Evolutionary conservation across 2,797 vertebrate species (phyloP).

Genomic region (Uromys caudimaculatus): DNA sequence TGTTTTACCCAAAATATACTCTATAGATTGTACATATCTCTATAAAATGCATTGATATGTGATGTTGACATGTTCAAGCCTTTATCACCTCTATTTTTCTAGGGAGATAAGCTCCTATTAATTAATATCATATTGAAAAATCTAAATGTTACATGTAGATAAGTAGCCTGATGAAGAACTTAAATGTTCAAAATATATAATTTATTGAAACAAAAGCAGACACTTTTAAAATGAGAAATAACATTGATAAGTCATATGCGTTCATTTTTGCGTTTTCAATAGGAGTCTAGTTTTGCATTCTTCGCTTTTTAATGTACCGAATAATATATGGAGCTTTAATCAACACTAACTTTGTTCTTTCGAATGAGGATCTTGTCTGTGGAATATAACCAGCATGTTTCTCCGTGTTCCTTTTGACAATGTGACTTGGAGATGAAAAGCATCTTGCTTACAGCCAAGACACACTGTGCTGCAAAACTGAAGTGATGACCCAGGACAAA

Average conservation of each 20-base stretch:
- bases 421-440: background rate
- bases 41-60: background rate
- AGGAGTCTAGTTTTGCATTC: background rate
- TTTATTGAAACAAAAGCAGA: background rate
- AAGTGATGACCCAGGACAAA: background rate
- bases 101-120: background rate
- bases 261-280: background rate
- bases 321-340: conserved; percentile 7
- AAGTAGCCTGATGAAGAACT: background rate
- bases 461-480: background rate
- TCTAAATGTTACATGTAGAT: background rate
- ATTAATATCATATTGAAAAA: background rate
- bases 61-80: background rate
- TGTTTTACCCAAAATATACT: background rate
- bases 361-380: background rate
- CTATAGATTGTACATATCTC: background rate
- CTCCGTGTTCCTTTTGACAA: background rate
- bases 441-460: background rate
- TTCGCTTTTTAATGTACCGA: background rate
- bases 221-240: background rate
- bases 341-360: background rate
- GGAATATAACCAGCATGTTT: background rate
- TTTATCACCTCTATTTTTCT: background rate
- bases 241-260: background rate
- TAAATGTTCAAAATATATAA: background rate